Base-by-base conservation (phyloP, 2,888 invertebrate genomes). In the Chymomyza caudatula region DNA sequence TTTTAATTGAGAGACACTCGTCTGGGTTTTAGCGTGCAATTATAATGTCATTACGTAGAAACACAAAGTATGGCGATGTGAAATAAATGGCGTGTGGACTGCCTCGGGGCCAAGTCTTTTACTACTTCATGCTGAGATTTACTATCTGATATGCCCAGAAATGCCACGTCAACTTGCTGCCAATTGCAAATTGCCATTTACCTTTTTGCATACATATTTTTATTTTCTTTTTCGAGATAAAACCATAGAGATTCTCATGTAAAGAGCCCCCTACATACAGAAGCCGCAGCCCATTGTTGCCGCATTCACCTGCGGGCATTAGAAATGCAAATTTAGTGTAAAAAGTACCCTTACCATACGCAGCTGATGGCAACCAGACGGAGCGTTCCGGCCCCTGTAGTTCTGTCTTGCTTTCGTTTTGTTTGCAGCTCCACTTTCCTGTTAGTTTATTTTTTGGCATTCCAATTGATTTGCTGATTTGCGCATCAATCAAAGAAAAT, bases 1-100 rank as follows among this genome's bases (percentile, higher is more conserved):
- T 82, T 82, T 85, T 82, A 85, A 82, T 82, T 82, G 80, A 80
- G 85, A 82, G 78, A 80, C 82, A 79, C 85, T 82, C 72, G 71
- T 73, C 68, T 83, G 77, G 77, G 77, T 74, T 76, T 78, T 69
- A 72, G 80, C 71, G 67, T 58, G 82, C 82, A 82, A 82, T 82
- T 82, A 82, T 85, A 82, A 82, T 76, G 83, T 73, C 85, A 82
- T 82, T 85, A 85, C 72, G 76, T 79, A 67, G 64, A 73, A 79
- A 84, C 76, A 82, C 68, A 77, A 70, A 69, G 60, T 29, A 54
- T 51, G 58, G 42, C 56, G 47, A 54, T 22, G 59, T 47, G 53
- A 42, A 69, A 49, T 69, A 52, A 68, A 63, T 74, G 44, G 43
- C 67, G 59, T 52, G 64, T 55, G 49, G 65, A 42, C 15, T 56